Conservation (phyloP, 2,797 vertebrate genomes). For the Acanthiza pusilla region DNA sequence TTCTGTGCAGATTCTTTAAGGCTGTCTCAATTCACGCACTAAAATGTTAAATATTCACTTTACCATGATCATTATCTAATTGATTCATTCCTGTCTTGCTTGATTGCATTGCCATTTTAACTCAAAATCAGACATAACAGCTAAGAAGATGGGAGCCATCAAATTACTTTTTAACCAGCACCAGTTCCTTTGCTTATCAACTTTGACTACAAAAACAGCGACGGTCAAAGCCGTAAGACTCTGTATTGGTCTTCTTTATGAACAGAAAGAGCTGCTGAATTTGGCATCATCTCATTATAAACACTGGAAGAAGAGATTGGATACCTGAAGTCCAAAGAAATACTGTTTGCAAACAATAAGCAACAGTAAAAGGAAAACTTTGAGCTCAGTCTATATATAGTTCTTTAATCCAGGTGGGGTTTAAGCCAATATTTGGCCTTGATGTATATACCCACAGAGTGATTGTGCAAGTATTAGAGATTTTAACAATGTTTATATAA, state of each 20-base stretch:
- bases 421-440: conserved; percentile 45
- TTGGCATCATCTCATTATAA: neutral
- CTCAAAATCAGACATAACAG: neutral
- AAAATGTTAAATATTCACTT: neutral
- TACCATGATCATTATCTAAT: neutral
- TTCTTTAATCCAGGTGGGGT: conserved; percentile 46
- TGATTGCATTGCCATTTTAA: conserved; percentile 32
- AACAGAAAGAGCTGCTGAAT: neutral
- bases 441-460: conserved; percentile 9
- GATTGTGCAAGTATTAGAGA: conserved; percentile 45
- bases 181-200: neutral
- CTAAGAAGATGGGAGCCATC: neutral
- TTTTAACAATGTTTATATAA: conserved; percentile 64
- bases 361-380: neutral
- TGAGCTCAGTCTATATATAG: neutral
- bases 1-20: neutral
- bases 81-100: conserved; percentile 12
- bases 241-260: neutral
- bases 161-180: neutral
- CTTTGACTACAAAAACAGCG: neutral
- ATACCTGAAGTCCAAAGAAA: neutral
- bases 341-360: neutral
- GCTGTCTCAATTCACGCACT: neutral
- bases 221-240: neutral
- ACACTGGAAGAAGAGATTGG: neutral